These are phyloP conservation scores for Sminthurinus aureus DNA, from an alignment of 2,888 invertebrate genomes.

Conservation along the genomic window DNA sequence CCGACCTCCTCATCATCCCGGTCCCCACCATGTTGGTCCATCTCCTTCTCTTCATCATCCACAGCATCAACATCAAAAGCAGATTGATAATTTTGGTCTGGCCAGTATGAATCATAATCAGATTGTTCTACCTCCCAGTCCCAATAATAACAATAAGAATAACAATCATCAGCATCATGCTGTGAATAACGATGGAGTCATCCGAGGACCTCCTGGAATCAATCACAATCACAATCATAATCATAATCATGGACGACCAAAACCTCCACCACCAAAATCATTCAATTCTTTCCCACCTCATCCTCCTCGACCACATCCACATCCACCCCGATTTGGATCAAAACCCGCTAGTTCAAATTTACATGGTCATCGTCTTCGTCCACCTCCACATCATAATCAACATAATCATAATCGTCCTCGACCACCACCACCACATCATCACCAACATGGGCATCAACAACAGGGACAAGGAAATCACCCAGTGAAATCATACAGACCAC, in stretches of 20 bases:
- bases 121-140: conserved; percentile 1
- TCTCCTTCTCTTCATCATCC: not conserved
- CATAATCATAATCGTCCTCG: conserved; percentile 18
- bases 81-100: conserved; percentile 2
- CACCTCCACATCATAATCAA: conserved; percentile 42
- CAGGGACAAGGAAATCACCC: conserved; percentile 33
- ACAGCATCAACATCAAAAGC: not conserved
- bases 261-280: conserved; percentile 20
- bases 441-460: conserved; percentile 11
- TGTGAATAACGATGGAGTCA: not conserved
- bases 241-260: conserved; percentile 12
- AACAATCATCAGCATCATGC: not conserved
- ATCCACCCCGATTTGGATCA: not conserved
- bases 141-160: not conserved
- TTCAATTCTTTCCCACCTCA: conserved; percentile 17
- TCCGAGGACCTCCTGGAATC: not conserved
- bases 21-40: not conserved
- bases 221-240: not conserved
- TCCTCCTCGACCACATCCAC: not conserved
- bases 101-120: conserved; percentile 32
- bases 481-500: conserved; percentile 30
- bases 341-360: conserved; percentile 29
- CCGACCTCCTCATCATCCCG: not conserved
- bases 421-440: conserved; percentile 43
- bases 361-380: conserved; percentile 40